Evolutionary conservation across 2,888 invertebrate genomes (phyloP), one percentile per base, ranked within the genome.

Genomic region (Drosophila kuntzei): DNA sequence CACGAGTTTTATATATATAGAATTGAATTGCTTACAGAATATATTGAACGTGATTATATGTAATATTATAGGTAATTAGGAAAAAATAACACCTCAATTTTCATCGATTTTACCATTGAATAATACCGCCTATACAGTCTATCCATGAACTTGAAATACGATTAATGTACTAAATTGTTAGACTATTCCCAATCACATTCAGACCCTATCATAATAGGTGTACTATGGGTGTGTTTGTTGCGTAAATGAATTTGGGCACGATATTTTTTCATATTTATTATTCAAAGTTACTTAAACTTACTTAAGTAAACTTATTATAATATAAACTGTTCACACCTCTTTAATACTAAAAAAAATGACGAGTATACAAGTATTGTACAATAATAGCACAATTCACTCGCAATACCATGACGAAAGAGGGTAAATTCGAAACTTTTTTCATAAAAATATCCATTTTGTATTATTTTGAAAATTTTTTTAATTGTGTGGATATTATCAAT

Each of bases 121-220:
- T 61, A 74, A 78, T 50, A 67, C 46, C 53, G 55, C 62, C 64
- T 61, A 63, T 6, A 2, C 57, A 51, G 34, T 14, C 32, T 79
- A 77, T 68, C 83, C 90, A 70, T 89, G 89, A 87, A 89, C 87
- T 89, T 88, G 71, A 58, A 50, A 41, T 32, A 51, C 54, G 41
- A 8, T 27, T 60, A 37, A 58, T 43, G 64, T 37, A 44, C 59
- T 36, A 59, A 74, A 54, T 27, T 39, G 29, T 43, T 41, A 11
- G 22, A 49, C 39, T 43, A 18, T 44, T 14, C 16, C 7, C 7
- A 32, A n/a, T n/a, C 14, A 50, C 18, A 36, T 18, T 11, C 25
- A 25, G 27, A 22, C 53, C 47, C 29, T 34, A 6, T 20, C 37
- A 39, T 12, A 39, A 18, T 11, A 32, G 25, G 20, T 36, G 11